Evolutionary conservation across 1,140 invertebrate species (phyloP), one percentile per base, ranked within the genome.

Genomic region (Psix sp.): DNA sequence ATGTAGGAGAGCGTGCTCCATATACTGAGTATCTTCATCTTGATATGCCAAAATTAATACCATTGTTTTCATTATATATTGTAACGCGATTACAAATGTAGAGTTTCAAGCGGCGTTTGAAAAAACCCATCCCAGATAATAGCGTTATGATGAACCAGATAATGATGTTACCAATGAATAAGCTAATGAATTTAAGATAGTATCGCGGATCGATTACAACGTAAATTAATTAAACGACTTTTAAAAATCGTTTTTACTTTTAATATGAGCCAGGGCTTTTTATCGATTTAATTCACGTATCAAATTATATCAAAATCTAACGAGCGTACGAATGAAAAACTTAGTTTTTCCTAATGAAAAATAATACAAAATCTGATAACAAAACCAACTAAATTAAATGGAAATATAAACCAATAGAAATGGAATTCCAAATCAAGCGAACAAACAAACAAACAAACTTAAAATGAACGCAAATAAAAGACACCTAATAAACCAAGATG

Each of bases 11-110:
- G 0, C 33, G 49, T 56, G 66, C 26, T 70, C 66, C 42, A 62
- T 70, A 70, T 70, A 62, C 40, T 3, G 33, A 62, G 49, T 62
- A 70, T 60, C 66, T 70, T 62, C 56, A 70, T 70, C 57, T 71
- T 71, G 67, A 71, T 71, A 62, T 15, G 21, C 56, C 20, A 16
- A 62, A 62, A 56, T 57, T 62, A 56, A 71, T 62, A 71, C 36
- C 57, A 71, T 71, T 62, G 67, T 62, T 71, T 71, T 33, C 67
- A 49, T 62, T 71, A 43, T 71, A 49, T 49, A 62, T 49, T 42
- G 43, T 63, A 57, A 72, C 57, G 15, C 49, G 59, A 63, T 57
- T 63, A 62, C 26, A 48, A 10, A 43, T 36, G 48, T 20, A 35
- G 36, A 26, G 29, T 56, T 33, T 17, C 20, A 49, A 49, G 16